Conservation (phyloP, 2,888 invertebrate genomes). For the Thalpophila matura region DNA sequence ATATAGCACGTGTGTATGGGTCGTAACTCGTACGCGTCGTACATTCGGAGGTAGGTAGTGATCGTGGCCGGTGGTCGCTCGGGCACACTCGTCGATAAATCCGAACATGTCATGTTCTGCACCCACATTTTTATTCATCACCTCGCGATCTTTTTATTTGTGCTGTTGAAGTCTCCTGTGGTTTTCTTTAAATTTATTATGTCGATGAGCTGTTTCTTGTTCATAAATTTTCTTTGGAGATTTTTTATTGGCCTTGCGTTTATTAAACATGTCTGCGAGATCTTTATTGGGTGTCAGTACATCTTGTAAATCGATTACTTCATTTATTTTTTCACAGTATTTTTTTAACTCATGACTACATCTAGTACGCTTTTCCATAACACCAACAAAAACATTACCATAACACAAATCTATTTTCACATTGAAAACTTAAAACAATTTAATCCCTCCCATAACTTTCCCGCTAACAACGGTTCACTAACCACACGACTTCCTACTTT, state of each 20-base stretch:
- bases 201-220: slow-evolving; percentile 39
- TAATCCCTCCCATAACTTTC: slow-evolving; percentile 26
- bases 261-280: slow-evolving; percentile 36
- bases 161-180: slow-evolving; percentile 50
- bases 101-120: slow-evolving; percentile 53
- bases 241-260: slow-evolving; percentile 41
- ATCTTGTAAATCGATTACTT: slow-evolving; percentile 31
- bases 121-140: slow-evolving; percentile 63
- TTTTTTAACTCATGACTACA: neutral
- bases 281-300: slow-evolving; percentile 38
- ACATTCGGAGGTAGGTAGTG: slow-evolving; percentile 39
- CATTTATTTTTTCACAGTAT: slow-evolving; percentile 26
- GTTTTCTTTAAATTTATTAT: slow-evolving; percentile 50
- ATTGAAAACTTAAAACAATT: slow-evolving; percentile 39
- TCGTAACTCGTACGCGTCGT: neutral
- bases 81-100: slow-evolving; percentile 51
- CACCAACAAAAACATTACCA: slow-evolving; percentile 8
- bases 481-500: slow-evolving; percentile 55
- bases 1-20: slow-evolving; percentile 1
- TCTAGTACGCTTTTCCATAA: neutral
- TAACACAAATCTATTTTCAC: slow-evolving; percentile 39
- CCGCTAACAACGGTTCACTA: slow-evolving; percentile 38
- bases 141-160: slow-evolving; percentile 55
- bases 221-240: slow-evolving; percentile 41
- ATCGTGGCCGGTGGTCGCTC: slow-evolving; percentile 70